Evolutionary conservation across 2,797 vertebrate genomes (phyloP), one percentile per base, ranked within the genome.

Genomic region (Cossypha caffra): DNA sequence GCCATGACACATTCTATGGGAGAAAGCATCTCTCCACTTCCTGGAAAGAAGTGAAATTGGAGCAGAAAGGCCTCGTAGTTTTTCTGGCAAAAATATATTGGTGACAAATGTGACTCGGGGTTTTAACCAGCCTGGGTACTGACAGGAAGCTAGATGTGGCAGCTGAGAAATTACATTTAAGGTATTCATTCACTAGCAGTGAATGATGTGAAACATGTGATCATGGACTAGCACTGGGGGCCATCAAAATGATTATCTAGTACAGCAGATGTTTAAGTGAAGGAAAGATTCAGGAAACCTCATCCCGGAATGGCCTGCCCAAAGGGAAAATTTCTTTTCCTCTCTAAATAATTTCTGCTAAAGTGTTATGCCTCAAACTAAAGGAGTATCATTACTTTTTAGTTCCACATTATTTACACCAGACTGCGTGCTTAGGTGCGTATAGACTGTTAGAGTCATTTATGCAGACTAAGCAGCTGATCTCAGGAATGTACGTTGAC

Each of bases 371-470:
- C 16, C 35, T 89, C 29, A 84, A 29, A 38, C 16, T 69, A 57
- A 77, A 88, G 13, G 31, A 33, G 5, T 58, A 45, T 52, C 45
- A 80, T 64, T 59, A 35, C 45, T 77, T 80, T 11, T 2, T 16
- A 66, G 11, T 37, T 80, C 19, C 54, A 38, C 40, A 52, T 64
- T 55, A 21, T 86, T 82, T 69, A 57, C 12, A 26, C 47, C 59
- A 43, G 26, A 23, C 31, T 68, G 24, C 0, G 0, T 37, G 35
- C 37, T 29, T n/a, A 23, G 18, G 20, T 64, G 37, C 1, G 1
- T 15, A 15, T 5, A 26, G 33, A 45, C 5, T 37, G 4, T 68
- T 38, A 38, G 17, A 57, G 25, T 71, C 3, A 17, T 35, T 76
- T 35, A 38, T 33, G 24, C 40, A 51, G 37, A 55, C 16, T 71